phyloP scores from a whole-genome alignment of 2,888 invertebrate species.

The Byasa hedistus region DNA sequence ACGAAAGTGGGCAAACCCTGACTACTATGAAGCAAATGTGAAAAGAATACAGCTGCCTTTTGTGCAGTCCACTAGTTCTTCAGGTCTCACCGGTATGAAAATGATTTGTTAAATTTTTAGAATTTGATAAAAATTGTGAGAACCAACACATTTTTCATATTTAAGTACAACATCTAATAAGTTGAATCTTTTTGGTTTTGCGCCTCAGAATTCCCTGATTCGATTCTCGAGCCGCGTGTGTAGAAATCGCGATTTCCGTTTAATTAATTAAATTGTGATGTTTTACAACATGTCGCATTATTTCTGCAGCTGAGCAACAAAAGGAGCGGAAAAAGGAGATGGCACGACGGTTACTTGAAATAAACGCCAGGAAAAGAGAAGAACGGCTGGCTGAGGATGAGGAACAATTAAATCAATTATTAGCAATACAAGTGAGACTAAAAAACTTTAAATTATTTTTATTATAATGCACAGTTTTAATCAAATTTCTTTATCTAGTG shows the following conservation, averaged over 20 bases:
- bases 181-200: too few relatives aligned
- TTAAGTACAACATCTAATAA: too few relatives aligned
- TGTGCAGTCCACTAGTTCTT: slow-evolving; percentile 81
- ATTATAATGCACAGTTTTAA: too few relatives aligned
- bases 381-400: slow-evolving; percentile 94
- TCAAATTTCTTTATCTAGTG: too few relatives aligned
- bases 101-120: background rate
- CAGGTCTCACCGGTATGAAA: slow-evolving; percentile 80
- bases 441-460: too few relatives aligned
- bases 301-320: slow-evolving; percentile 84
- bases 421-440: slow-evolving; percentile 82
- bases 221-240: too few relatives aligned
- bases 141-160: too few relatives aligned
- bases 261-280: background rate
- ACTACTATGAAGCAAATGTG: slow-evolving; percentile 90
- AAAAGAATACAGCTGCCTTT: slow-evolving; percentile 93
- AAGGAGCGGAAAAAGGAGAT: slow-evolving; percentile 92
- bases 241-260: too few relatives aligned
- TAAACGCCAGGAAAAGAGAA: slow-evolving; percentile 92
- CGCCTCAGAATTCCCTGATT: too few relatives aligned
- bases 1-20: slow-evolving; percentile 88
- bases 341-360: slow-evolving; percentile 90
- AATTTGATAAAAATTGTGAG: too few relatives aligned
- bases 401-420: slow-evolving; percentile 88
- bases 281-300: background rate